Evolutionary conservation across 2,888 invertebrate genomes (phyloP), one percentile per base, ranked within the genome.

Genomic region (Seira sanloemensis): DNA sequence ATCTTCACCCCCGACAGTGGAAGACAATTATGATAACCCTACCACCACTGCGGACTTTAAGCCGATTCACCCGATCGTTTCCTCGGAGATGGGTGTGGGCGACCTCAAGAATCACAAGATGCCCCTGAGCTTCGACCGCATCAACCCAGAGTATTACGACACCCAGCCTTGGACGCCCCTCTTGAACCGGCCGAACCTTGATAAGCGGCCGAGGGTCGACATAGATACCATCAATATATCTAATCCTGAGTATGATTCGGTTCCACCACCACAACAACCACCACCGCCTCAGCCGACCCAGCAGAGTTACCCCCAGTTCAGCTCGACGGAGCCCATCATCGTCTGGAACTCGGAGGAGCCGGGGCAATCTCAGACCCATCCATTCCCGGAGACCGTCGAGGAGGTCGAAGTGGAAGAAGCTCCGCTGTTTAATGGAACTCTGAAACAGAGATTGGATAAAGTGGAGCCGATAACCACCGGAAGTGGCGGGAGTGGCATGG

Each of bases 91-190:
- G 62, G 77, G 77, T 46, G 16, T 69, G 23, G 21, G 66, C 7
- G 54, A 82, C n/a, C 25, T 85, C 0, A 80, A 77, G 21, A 86
- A 86, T 37, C 87, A 84, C 21, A 87, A 86, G 23, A 83, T 88
- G 76, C 87, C 86, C 7, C 27, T 89, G 23, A 85, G 85, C n/a
- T 89, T 89, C 82, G 89, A 89, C 72, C 77, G 86, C 12, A 78
- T 89, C 19, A 76, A 86, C 12, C 88, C 88, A 46, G 88, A 88
- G 23, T 89, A 85, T 62, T 89, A 89, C 58, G 89, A 89, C 73
- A 85, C 85, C 12, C 84, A 88, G 19, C 88, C 89, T 1, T 89
- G 89, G 89, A 87, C 86, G 7, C 89, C 89, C 1, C 24, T 89
- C 2, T 73, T 89, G 0, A 84, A 88, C 46, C 75, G 88, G 9